Conservation (phyloP, 2,797 vertebrate species). For the Hoplostethus atlanticus region DNA sequence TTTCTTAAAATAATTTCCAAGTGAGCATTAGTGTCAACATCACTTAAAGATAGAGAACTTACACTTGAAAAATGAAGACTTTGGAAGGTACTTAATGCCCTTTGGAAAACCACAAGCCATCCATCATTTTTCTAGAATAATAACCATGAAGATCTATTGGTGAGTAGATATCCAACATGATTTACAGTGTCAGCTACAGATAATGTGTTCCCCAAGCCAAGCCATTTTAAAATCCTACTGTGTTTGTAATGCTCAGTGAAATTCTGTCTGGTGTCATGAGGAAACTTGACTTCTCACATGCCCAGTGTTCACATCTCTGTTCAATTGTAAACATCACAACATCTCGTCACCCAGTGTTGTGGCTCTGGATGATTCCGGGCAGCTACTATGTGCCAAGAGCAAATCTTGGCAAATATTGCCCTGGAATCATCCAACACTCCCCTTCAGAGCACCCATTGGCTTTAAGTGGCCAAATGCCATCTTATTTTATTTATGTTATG, state of each 20-base stretch:
- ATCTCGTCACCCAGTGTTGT: slow-evolving; percentile 42
- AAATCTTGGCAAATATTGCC: slow-evolving; percentile 56
- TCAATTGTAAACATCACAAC: slow-evolving; percentile 55
- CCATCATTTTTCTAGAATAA: too few species aligned
- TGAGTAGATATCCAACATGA: too few species aligned
- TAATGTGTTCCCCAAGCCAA: slow-evolving; percentile 1
- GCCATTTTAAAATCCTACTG: slow-evolving; percentile 2
- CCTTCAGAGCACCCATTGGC: slow-evolving; percentile 63
- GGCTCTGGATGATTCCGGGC: slow-evolving; percentile 50
- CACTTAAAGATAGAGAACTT: too few species aligned
- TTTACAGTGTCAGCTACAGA: background rate
- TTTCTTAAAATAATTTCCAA: too few species aligned
- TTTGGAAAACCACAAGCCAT: too few species aligned
- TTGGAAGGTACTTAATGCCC: too few species aligned
- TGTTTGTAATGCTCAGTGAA: slow-evolving; percentile 44
- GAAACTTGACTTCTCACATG: slow-evolving; percentile 65
- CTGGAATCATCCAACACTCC: slow-evolving; percentile 63
- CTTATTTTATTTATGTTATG: slow-evolving; percentile 67
- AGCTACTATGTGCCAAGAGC: slow-evolving; percentile 62
- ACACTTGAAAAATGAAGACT: too few species aligned
- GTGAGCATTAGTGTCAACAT: too few species aligned
- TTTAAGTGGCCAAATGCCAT: slow-evolving; percentile 67
- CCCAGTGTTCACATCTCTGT: slow-evolving; percentile 50
- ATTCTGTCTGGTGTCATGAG: slow-evolving; percentile 58
- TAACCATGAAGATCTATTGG: too few species aligned